Base-by-base conservation (phyloP, 2,113 vertebrate genomes). In the Puffinus mauretanicus region DNA sequence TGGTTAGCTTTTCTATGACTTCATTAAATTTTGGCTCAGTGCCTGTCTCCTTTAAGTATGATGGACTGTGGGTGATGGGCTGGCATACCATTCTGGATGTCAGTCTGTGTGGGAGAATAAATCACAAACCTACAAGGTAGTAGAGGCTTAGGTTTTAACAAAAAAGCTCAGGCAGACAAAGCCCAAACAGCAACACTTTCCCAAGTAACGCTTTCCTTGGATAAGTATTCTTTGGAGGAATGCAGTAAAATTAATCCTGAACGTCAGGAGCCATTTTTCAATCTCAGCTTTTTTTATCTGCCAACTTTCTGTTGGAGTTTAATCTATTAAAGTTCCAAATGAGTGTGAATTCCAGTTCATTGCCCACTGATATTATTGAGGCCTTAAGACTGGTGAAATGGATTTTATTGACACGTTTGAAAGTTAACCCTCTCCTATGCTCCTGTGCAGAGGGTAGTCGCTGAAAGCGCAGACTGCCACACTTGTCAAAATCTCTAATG, bases 291-390 rank as follows among this genome's bases (percentile, higher is more conserved):
- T 61, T 61, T 81, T 79, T 64, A 49, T 86, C 66, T 92, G 79
- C 34, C 40, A 90, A 5, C 36, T 70, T 92, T 77, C 70, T 61
- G 21, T 58, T 85, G 78, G 47, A 95, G 51, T 92, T 77, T 83
- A 88, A 92, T 93, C 62, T 92, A 70, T 73, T 91, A 69, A 77
- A 80, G 58, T 77, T 92, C 44, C 40, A 88, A 85, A 80, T 80
- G 71, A 90, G 55, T 92, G 77, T 94, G 83, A 95, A 94, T 97
- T 96, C 86, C 88, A 88, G 82, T 94, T 96, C 88, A 81, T 92
- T 96, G 94, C 91, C 51, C 67, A 62, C 62, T 81, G 76, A 66
- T 96, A 80, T 55, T 93, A 85, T 90, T 92, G 90, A 88, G 80
- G 32, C 49, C 0, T 0, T 66, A 80, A 73, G 75, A 72, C 49